These are phyloP conservation scores for Agonopterix alstromeriana DNA, from an alignment of 2,888 invertebrate genomes.

Conservation along the genomic window DNA sequence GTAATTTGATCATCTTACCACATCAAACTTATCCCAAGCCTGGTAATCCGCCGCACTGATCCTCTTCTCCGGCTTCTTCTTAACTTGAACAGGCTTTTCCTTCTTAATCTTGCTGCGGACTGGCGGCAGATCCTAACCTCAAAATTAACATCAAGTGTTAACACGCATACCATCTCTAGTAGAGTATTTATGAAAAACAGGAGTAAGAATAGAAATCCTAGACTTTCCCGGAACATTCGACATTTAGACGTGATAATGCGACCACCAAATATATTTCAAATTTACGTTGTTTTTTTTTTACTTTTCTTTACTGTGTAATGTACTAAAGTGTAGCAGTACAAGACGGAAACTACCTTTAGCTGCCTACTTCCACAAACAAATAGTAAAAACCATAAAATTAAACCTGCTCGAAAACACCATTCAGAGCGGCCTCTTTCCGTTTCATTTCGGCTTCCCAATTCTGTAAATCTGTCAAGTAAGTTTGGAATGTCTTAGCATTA, in stretches of 20 bases:
- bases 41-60: conserved; percentile 81
- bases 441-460: conserved; percentile 85
- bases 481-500: conserved; percentile 82
- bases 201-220: too few relatives aligned
- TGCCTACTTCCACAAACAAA: conserved; percentile 5
- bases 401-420: conserved; percentile 69
- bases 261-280: too few relatives aligned
- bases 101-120: conserved; percentile 68
- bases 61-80: conserved; percentile 53
- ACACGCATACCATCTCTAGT: too few relatives aligned
- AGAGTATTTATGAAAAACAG: too few relatives aligned
- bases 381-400: conserved; percentile 28
- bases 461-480: conserved; percentile 83
- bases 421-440: conserved; percentile 79
- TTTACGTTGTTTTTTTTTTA: too few relatives aligned
- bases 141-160: conserved; percentile 18
- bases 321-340: too few relatives aligned
- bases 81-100: conserved; percentile 42
- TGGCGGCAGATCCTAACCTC: conserved; percentile 67
- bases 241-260: too few relatives aligned
- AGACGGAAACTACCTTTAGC: too few relatives aligned
- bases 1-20: conserved; percentile 59
- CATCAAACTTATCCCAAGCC: conserved; percentile 89
- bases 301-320: too few relatives aligned
- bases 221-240: too few relatives aligned